Percentiles rank a stretch among this genome's conserved stretches.
Conservation (phyloP, 2,113 vertebrate species). For the Ciconia boyciana region DNA sequence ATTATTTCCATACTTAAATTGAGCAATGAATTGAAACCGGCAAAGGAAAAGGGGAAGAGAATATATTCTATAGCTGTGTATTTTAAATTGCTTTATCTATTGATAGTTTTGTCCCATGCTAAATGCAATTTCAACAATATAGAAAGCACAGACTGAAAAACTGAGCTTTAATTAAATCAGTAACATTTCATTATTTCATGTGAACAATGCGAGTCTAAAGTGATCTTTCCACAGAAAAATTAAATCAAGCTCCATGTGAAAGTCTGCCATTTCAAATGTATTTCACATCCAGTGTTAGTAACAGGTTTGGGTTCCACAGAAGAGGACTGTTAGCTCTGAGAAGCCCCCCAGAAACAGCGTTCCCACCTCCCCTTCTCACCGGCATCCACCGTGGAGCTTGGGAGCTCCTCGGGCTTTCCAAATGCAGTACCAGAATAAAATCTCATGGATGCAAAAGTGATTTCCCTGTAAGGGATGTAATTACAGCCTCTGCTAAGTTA, state of each 20-base stretch:
- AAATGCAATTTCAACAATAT: slow-evolving; percentile 65
- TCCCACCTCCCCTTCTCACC: background rate
- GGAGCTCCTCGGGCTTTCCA: background rate
- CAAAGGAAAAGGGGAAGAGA: slow-evolving; percentile 9
- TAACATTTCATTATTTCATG: slow-evolving; percentile 60
- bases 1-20: slow-evolving; percentile 69
- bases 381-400: background rate
- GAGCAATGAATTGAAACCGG: slow-evolving; percentile 58
- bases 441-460: background rate
- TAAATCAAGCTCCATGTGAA: slow-evolving; percentile 56
- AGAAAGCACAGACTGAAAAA: slow-evolving; percentile 51
- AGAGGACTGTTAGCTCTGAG: background rate
- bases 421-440: accelerated
- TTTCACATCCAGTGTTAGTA: background rate
- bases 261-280: slow-evolving; percentile 26
- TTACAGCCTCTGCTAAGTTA: background rate
- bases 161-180: slow-evolving; percentile 72
- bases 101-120: slow-evolving; percentile 56
- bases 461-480: background rate
- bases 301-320: background rate
- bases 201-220: slow-evolving; percentile 56
- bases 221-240: slow-evolving; percentile 63
- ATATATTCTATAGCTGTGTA: slow-evolving; percentile 26
- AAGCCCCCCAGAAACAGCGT: background rate
- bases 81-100: slow-evolving; percentile 67